These are phyloP conservation scores for Himalopsyche anomala DNA, from an alignment of 2,888 invertebrate species.

Conservation along the genomic window DNA sequence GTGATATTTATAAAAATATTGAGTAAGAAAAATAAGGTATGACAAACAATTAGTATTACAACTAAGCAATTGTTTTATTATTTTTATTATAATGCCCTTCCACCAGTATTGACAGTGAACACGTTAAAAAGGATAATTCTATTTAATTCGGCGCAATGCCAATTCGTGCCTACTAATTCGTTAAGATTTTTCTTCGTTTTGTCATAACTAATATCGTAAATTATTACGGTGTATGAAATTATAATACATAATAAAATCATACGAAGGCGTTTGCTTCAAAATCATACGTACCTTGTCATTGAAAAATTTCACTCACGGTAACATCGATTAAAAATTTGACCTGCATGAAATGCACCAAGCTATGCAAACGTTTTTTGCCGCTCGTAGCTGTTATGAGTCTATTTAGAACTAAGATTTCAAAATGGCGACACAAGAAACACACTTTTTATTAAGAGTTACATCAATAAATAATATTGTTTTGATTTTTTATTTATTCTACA, in stretches of 20 bases:
- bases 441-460: background rate
- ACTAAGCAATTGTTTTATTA: no score
- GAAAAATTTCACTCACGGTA: background rate
- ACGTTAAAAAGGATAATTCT: no score
- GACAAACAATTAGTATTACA: no score
- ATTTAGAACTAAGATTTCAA: background rate
- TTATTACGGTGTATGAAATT: background rate
- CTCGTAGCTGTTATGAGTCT: background rate
- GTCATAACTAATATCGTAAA: background rate
- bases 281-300: background rate
- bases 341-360: slow-evolving; percentile 38
- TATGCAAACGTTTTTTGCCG: slow-evolving; percentile 18
- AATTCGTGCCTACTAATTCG: background rate
- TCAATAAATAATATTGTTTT: no score
- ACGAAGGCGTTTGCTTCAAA: background rate
- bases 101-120: no score
- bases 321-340: slow-evolving; percentile 28
- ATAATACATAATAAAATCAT: background rate
- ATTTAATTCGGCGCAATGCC: background rate
- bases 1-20: no score
- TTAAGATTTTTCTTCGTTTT: background rate
- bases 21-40: no score
- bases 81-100: no score
- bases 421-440: background rate
- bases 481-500: no score